Conservation (phyloP, 2,797 vertebrate genomes). For the Bucorvus abyssinicus region DNA sequence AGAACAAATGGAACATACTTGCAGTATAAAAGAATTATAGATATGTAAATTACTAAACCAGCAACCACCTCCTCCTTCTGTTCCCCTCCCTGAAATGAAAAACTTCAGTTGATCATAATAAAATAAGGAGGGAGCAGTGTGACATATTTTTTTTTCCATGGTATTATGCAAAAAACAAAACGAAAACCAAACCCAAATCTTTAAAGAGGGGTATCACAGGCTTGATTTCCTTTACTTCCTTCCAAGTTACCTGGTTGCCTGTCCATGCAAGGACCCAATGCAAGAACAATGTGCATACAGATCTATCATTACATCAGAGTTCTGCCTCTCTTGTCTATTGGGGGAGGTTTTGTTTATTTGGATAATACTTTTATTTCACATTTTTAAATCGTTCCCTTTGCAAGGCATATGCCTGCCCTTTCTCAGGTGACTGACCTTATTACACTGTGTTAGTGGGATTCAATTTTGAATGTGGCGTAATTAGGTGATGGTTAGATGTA, state of each 20-base stretch:
- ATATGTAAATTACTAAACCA: neutral
- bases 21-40: conserved; percentile 13
- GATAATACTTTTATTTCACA: neutral
- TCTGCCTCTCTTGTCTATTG: neutral
- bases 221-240: neutral
- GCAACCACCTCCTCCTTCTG: neutral
- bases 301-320: neutral
- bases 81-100: neutral
- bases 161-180: neutral
- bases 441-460: neutral
- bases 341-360: neutral
- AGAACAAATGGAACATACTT: conserved; percentile 35
- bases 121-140: neutral
- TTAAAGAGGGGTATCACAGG: neutral
- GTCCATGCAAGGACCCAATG: neutral
- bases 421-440: neutral
- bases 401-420: neutral
- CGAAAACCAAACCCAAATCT: neutral
- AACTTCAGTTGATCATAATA: neutral
- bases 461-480: neutral
- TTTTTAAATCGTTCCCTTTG: neutral
- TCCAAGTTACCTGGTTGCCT: neutral
- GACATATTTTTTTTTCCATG: neutral
- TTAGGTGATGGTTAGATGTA: neutral
- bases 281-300: neutral